These are phyloP conservation scores for Dermatemys mawii DNA, from an alignment of 2,113 vertebrate genomes.

Conservation along the genomic window DNA sequence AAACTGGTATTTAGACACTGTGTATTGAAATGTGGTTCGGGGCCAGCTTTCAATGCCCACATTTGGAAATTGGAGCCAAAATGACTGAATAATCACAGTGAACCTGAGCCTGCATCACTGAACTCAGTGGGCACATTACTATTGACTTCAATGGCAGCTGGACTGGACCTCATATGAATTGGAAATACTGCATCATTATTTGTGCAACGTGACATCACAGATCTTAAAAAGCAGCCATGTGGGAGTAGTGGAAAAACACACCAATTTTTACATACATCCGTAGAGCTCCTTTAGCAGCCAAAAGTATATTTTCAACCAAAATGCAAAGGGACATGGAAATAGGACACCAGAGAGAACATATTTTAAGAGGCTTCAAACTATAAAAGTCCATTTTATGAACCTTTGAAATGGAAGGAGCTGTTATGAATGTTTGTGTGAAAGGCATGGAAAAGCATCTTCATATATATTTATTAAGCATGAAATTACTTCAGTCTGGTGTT, in stretches of 20 bases:
- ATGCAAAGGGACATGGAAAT: not conserved
- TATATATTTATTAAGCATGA: not conserved
- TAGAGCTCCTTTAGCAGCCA: not conserved
- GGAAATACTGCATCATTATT: not conserved
- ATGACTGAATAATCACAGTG: accelerated
- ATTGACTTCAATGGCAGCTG: not conserved
- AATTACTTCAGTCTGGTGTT: not conserved
- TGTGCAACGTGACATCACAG: not conserved
- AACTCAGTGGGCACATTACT: accelerated
- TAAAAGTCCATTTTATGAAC: not conserved
- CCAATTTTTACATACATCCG: not conserved
- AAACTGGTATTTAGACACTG: not conserved
- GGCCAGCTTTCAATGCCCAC: not conserved
- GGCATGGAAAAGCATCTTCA: not conserved
- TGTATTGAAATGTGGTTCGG: accelerated
- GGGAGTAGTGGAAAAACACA: not conserved
- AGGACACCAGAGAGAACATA: not conserved
- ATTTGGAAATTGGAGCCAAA: not conserved
- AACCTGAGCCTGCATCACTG: not conserved
- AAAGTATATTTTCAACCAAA: not conserved
- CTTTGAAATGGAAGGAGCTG: not conserved
- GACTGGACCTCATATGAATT: not conserved
- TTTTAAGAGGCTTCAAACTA: not conserved
- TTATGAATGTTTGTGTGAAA: not conserved
- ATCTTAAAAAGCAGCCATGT: not conserved